phyloP scores from a whole-genome alignment of 2,797 vertebrate genomes.

The Centropyge bicolor region DNA sequence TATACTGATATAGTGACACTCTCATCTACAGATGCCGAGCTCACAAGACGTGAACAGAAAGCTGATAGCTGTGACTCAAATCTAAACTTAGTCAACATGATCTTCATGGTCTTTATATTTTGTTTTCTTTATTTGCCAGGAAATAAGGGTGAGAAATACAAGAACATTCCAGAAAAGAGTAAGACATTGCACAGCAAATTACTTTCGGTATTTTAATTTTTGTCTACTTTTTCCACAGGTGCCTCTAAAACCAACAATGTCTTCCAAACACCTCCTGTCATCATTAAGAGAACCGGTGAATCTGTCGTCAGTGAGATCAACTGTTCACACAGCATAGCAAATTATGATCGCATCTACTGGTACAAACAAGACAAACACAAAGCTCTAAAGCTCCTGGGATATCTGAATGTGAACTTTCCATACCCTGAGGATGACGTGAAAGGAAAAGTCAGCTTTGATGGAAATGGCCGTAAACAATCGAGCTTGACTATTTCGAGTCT shows the following conservation, averaged over 20 bases:
- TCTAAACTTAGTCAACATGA: too few species aligned
- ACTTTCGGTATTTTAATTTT: too few species aligned
- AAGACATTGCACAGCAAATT: too few species aligned
- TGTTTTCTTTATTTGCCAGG: too few species aligned
- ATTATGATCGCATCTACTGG: constrained; percentile 54
- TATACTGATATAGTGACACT: too few species aligned
- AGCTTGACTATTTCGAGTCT: constrained; percentile 48
- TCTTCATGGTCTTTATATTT: too few species aligned
- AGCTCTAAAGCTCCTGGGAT: constrained; percentile 46
- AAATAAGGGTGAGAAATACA: too few species aligned
- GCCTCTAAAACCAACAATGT: background rate
- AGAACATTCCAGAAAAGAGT: too few species aligned
- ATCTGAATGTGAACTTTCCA: background rate
- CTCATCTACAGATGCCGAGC: too few species aligned
- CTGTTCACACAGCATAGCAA: constrained; percentile 43
- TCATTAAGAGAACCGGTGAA: constrained; percentile 27
- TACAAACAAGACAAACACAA: constrained; percentile 57
- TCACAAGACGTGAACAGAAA: too few species aligned
- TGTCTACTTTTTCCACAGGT: constrained; percentile 41
- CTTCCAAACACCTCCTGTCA: constrained; percentile 35
- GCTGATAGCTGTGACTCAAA: too few species aligned
- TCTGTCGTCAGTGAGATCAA: constrained; percentile 29
- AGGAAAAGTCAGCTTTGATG: constrained; percentile 45
- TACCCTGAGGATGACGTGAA: constrained; percentile 25
- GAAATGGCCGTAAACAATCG: constrained; percentile 11